phyloP scores from a whole-genome alignment of 2,113 vertebrate species.

The Ptilonorhynchus violaceus region DNA sequence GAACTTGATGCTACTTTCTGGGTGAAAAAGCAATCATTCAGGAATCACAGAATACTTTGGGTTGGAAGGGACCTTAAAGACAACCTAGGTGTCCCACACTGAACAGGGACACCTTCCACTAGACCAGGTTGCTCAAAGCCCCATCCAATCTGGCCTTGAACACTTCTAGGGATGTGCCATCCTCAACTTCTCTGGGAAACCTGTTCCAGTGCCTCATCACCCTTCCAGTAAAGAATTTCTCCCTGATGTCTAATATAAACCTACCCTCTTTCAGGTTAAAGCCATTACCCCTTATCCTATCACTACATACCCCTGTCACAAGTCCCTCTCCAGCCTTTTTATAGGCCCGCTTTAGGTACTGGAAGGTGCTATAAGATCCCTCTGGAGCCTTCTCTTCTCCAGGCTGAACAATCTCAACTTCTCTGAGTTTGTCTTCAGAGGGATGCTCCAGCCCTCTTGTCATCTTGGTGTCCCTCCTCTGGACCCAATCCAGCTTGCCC shows the following conservation, averaged over 20 bases:
- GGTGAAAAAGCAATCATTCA: not conserved
- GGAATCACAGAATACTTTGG: not conserved
- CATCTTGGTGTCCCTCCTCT: not conserved
- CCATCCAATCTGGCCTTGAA: not conserved
- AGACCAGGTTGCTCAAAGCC: not conserved
- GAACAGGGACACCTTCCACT: not conserved
- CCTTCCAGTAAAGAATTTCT: not conserved
- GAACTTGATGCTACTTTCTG: not conserved
- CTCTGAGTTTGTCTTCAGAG: not conserved
- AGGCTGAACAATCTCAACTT: not conserved
- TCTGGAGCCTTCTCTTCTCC: not conserved
- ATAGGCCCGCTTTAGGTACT: not conserved
- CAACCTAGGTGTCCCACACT: not conserved
- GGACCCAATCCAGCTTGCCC: not conserved
- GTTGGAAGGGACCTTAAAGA: not conserved
- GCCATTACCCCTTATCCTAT: not conserved
- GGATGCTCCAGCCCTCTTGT: not conserved
- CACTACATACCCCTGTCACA: not conserved
- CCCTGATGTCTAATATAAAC: no score
- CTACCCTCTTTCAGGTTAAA: not conserved
- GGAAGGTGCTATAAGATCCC: not conserved
- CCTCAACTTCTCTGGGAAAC: not conserved
- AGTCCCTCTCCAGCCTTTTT: not conserved
- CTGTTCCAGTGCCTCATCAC: not conserved
- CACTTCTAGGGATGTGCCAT: not conserved